A percentile compares a stretch with the other conserved stretches of the same genome.
Conservation (phyloP, 2,797 vertebrate genomes). For the Lates japonicus region DNA sequence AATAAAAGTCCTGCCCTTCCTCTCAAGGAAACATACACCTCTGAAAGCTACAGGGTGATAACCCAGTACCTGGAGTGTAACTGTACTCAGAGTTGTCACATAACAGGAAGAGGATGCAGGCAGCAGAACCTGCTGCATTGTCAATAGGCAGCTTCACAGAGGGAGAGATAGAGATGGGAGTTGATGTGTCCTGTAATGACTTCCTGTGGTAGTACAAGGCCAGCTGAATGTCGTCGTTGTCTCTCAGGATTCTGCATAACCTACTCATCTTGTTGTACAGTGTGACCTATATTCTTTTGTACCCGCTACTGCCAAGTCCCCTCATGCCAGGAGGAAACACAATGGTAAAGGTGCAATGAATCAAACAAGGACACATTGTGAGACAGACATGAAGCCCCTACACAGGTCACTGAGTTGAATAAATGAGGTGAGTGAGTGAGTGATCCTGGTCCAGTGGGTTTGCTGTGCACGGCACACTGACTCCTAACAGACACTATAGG, state of each 20-base stretch:
- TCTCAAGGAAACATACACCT: not conserved
- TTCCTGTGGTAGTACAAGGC: slow-evolving; percentile 24
- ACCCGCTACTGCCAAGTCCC: slow-evolving; percentile 7
- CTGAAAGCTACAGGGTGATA: not conserved
- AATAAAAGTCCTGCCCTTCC: not conserved
- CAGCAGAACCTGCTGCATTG: not conserved
- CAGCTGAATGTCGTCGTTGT: slow-evolving; percentile 26
- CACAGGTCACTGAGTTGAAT: slow-evolving; percentile 46
- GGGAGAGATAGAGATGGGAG: not conserved
- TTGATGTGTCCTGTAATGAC: slow-evolving; percentile 7
- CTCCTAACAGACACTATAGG: not conserved
- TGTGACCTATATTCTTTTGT: slow-evolving; percentile 50
- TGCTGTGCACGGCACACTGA: slow-evolving; percentile 12
- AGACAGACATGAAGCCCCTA: slow-evolving; percentile 36
- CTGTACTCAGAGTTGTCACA: not conserved
- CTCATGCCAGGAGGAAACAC: slow-evolving; percentile 38
- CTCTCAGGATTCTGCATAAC: slow-evolving; percentile 31
- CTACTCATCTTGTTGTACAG: slow-evolving; percentile 9
- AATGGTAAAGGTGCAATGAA: slow-evolving; percentile 43
- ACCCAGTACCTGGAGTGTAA: not conserved
- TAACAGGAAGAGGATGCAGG: slow-evolving; percentile 13
- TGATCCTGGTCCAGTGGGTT: slow-evolving; percentile 18
- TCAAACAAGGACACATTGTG: slow-evolving; percentile 45
- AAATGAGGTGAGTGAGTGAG: slow-evolving; percentile 33
- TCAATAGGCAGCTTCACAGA: not conserved